Percentiles rank a stretch among this genome's conserved stretches.
Conservation (phyloP, 2,797 vertebrate species). For the Perdix hodgsoniae region DNA sequence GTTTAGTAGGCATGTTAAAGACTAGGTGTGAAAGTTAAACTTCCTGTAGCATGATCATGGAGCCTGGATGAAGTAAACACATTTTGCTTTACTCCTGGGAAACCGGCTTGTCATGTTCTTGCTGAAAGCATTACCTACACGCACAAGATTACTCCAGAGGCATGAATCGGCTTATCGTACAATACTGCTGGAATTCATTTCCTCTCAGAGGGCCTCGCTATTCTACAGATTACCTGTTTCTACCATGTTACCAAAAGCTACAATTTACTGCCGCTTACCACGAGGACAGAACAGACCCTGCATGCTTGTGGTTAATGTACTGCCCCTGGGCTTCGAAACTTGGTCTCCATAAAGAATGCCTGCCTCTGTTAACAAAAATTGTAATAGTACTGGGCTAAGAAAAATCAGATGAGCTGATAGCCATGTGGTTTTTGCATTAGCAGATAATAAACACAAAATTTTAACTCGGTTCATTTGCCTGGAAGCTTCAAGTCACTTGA, state of each 20-base stretch:
- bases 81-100: neutral
- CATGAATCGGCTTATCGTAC: neutral
- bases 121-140: neutral
- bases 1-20: neutral
- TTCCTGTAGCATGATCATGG: neutral
- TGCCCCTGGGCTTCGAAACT: neutral
- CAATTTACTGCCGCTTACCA: neutral
- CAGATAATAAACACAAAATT: slow-evolving; percentile 33
- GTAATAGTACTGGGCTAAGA: neutral
- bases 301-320: neutral
- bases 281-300: neutral
- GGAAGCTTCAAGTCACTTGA: slow-evolving; percentile 32
- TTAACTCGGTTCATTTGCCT: neutral
- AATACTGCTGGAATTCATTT: neutral
- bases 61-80: neutral
- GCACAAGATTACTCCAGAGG: neutral
- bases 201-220: neutral
- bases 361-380: neutral
- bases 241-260: neutral
- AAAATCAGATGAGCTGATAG: slow-evolving; percentile 4
- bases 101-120: neutral
- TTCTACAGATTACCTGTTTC: neutral
- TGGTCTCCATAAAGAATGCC: neutral
- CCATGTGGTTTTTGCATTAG: slow-evolving; percentile 5
- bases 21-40: neutral